Percentiles rank a stretch among this genome's conserved stretches.
These are phyloP conservation scores for Meandrusa payeni DNA, from an alignment of 2,888 invertebrate species.

Conservation along the genomic window DNA sequence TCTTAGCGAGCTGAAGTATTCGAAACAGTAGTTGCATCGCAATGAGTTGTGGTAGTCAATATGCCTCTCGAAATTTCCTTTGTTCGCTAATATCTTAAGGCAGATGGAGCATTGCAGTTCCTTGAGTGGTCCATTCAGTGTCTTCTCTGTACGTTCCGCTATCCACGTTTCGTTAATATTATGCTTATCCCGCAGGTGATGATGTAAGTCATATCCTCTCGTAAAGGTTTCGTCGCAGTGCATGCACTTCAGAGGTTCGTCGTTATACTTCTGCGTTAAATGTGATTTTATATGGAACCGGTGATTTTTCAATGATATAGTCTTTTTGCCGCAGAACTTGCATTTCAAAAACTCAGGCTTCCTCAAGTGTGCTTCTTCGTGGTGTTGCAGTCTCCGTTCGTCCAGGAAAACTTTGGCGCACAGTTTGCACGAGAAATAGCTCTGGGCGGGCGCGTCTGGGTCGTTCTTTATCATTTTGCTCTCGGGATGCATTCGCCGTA, in stretches of 20 bases:
- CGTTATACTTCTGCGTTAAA: constrained; percentile 59
- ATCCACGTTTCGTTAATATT: constrained; percentile 67
- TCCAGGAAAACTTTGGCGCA: constrained; percentile 70
- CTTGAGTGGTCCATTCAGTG: constrained; percentile 57
- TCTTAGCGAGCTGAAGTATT: constrained; percentile 63
- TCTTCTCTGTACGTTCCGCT: constrained; percentile 52
- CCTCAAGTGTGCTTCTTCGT: constrained; percentile 63
- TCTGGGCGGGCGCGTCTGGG: constrained; percentile 66
- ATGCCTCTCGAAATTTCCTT: constrained; percentile 73
- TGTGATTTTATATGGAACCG: constrained; percentile 66
- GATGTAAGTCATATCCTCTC: constrained; percentile 64
- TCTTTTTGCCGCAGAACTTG: constrained; percentile 71
- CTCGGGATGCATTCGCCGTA: constrained; percentile 68
- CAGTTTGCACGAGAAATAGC: constrained; percentile 62
- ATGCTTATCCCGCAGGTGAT: constrained; percentile 66
- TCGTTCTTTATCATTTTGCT: constrained; percentile 76
- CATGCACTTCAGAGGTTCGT: constrained; percentile 63
- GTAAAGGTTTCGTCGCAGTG: constrained; percentile 64
- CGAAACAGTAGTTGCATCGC: constrained; percentile 74
- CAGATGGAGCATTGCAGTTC: constrained; percentile 74
- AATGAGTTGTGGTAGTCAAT: constrained; percentile 73
- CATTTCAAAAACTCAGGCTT: constrained; percentile 71
- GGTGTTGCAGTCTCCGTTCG: constrained; percentile 54
- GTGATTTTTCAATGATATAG: constrained; percentile 61
- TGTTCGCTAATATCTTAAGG: constrained; percentile 65